phyloP scores from a whole-genome alignment of 1,140 invertebrate genomes.

The Eumaeus atala region DNA sequence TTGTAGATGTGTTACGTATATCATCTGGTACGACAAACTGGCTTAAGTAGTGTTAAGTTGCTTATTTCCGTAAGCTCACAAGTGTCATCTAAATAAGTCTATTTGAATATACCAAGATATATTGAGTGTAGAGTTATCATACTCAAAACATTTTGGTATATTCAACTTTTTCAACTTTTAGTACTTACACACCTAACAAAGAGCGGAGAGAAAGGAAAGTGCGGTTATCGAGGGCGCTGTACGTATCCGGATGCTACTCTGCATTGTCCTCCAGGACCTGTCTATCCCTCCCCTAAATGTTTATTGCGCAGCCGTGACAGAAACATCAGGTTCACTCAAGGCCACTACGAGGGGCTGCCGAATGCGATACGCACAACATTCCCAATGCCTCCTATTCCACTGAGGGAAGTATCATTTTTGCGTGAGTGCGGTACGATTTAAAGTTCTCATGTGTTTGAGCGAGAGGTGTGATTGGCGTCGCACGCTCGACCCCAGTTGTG shows the following conservation, averaged over 20 bases:
- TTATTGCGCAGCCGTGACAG: conserved; percentile 69
- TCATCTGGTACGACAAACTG: too few species aligned
- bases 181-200: too few species aligned
- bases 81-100: too few species aligned
- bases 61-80: too few species aligned
- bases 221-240: background rate
- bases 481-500: conserved; percentile 37
- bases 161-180: too few species aligned
- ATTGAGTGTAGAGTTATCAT: too few species aligned
- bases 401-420: conserved; percentile 66
- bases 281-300: conserved; percentile 62
- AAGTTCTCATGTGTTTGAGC: conserved; percentile 47
- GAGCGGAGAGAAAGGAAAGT: background rate
- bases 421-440: conserved; percentile 42
- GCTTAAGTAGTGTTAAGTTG: too few species aligned
- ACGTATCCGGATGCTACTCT: conserved; percentile 21
- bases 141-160: too few species aligned
- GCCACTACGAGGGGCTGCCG: conserved; percentile 41
- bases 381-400: conserved; percentile 63
- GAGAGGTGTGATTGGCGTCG: conserved; percentile 20
- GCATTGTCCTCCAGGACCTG: conserved; percentile 65
- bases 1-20: too few species aligned
- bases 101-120: too few species aligned
- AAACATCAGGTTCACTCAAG: conserved; percentile 69
- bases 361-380: conserved; percentile 26